Conservation (phyloP, 2,888 invertebrate genomes). For the Cerceris ruficornis region DNA sequence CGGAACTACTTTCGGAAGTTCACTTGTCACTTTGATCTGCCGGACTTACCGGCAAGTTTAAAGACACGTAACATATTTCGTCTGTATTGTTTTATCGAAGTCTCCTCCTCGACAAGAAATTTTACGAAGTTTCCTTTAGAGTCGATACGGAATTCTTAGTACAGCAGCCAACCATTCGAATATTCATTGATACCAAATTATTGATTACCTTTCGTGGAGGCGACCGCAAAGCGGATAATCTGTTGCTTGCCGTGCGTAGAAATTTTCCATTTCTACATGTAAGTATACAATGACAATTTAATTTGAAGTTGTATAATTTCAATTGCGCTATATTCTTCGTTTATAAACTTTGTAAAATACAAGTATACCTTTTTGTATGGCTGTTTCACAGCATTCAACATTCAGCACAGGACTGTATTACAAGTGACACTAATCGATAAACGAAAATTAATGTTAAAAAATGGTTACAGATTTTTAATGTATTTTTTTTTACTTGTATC, state of each 20-base stretch:
- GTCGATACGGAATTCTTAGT: background rate
- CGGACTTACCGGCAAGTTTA: conserved; percentile 69
- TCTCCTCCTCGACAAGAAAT: background rate
- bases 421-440: conserved; percentile 55
- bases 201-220: conserved; percentile 50
- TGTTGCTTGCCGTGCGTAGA: conserved; percentile 42
- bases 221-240: conserved; percentile 51
- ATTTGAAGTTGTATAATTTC: conserved; percentile 12
- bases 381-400: conserved; percentile 17
- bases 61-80: conserved; percentile 41
- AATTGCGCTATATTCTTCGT: background rate
- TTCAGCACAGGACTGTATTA: conserved; percentile 28
- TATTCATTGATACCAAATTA: conserved; percentile 49
- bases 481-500: background rate
- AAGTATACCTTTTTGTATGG: conserved; percentile 11
- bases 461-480: conserved; percentile 8
- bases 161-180: conserved; percentile 15
- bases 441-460: conserved; percentile 35
- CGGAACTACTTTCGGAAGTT: conserved; percentile 77
- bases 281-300: conserved; percentile 61
- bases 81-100: conserved; percentile 18
- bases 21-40: conserved; percentile 66
- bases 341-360: background rate
- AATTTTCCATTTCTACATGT: conserved; percentile 62
- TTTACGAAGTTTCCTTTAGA: background rate